These are phyloP conservation scores for Chloroclystis v-ata DNA, from an alignment of 2,888 invertebrate genomes.

Conservation along the genomic window DNA sequence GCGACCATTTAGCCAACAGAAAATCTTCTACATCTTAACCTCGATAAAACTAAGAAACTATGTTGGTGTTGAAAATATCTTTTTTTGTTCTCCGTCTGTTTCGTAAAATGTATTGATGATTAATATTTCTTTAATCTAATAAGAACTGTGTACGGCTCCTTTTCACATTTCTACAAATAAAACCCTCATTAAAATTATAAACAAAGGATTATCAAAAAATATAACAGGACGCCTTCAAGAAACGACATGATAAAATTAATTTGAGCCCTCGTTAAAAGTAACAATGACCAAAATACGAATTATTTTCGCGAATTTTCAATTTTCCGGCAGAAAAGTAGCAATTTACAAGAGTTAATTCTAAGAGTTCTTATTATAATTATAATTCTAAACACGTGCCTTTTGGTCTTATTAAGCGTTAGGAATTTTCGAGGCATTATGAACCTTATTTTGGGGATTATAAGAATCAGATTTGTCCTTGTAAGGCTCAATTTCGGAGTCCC, in stretches of 20 bases:
- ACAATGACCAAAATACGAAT: slow-evolving; percentile 18
- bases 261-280: slow-evolving; percentile 20
- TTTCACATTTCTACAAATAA: too few relatives aligned
- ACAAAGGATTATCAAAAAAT: background rate
- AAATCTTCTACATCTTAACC: too few relatives aligned
- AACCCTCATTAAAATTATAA: too few relatives aligned
- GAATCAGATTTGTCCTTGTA: slow-evolving; percentile 4
- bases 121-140: too few relatives aligned
- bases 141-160: too few relatives aligned
- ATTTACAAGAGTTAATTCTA: slow-evolving; percentile 26
- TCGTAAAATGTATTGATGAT: too few relatives aligned
- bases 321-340: slow-evolving; percentile 18
- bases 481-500: background rate
- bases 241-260: slow-evolving; percentile 17
- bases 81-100: too few relatives aligned
- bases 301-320: slow-evolving; percentile 26
- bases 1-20: too few relatives aligned
- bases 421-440: slow-evolving; percentile 18
- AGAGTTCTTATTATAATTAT: slow-evolving; percentile 28
- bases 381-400: slow-evolving; percentile 29
- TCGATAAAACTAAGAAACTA: too few relatives aligned
- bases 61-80: too few relatives aligned
- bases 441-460: slow-evolving; percentile 9
- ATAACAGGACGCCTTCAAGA: background rate
- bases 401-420: slow-evolving; percentile 23